A percentile compares a stretch with the other conserved stretches of the same genome.
phyloP scores from a whole-genome alignment of 2,888 invertebrate species.

The Eupithecia centaureata region DNA sequence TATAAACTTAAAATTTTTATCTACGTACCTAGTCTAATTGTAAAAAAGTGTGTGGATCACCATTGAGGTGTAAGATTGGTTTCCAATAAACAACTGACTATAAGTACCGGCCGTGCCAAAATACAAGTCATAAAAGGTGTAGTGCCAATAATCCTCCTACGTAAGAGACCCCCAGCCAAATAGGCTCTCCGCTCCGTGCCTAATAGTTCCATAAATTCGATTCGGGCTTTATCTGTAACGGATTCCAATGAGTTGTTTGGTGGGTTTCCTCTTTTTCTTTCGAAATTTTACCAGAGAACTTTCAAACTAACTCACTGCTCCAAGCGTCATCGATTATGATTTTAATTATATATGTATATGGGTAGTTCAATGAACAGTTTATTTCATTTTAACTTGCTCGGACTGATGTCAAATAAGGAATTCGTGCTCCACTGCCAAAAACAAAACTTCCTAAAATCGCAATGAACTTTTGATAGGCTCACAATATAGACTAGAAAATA shows the following conservation, averaged over 20 bases:
- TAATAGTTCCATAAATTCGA: slow-evolving; percentile 24
- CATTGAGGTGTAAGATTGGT: background rate
- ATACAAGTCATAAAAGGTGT: slow-evolving; percentile 29
- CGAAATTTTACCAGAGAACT: background rate
- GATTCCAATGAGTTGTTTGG: slow-evolving; percentile 15
- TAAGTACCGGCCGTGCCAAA: slow-evolving; percentile 33
- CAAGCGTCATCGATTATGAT: too few relatives aligned
- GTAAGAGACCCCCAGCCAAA: slow-evolving; percentile 41
- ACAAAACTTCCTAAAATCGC: too few relatives aligned
- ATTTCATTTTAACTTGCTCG: too few relatives aligned
- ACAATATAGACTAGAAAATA: too few relatives aligned
- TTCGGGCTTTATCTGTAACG: slow-evolving; percentile 16
- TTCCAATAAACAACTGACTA: slow-evolving; percentile 1
- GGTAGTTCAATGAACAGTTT: too few relatives aligned
- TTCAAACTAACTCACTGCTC: background rate
- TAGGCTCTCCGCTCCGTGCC: slow-evolving; percentile 38
- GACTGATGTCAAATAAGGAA: too few relatives aligned
- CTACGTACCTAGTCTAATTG: background rate
- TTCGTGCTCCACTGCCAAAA: too few relatives aligned
- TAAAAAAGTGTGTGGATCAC: background rate
- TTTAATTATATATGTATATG: too few relatives aligned
- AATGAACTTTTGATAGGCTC: too few relatives aligned
- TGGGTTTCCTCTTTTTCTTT: background rate
- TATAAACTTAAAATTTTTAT: too few relatives aligned
- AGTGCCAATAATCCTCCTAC: slow-evolving; percentile 40